phyloP scores from a whole-genome alignment of 2,113 vertebrate species.

The Eleginops maclovinus region DNA sequence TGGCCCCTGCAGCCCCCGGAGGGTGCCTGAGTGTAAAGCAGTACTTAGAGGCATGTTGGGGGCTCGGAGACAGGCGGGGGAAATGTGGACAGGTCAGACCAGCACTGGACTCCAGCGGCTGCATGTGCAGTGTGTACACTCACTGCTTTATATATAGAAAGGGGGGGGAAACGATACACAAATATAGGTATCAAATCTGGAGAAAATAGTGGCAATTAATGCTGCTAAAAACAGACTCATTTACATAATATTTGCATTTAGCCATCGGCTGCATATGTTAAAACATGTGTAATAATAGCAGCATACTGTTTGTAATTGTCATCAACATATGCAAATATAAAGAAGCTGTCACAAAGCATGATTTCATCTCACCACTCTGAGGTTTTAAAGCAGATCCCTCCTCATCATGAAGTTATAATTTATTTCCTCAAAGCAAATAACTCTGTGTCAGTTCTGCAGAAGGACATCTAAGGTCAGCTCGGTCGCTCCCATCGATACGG shows the following conservation, averaged over 20 bases:
- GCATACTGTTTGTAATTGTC: not conserved
- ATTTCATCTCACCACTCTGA: not conserved
- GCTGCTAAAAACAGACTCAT: not conserved
- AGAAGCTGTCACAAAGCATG: not conserved
- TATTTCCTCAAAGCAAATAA: conserved; percentile 13
- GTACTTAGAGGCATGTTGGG: conserved; percentile 74
- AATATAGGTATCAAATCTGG: conserved; percentile 3
- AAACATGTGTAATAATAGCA: not conserved
- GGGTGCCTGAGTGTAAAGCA: conserved; percentile 66
- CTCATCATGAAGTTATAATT: conserved; percentile 16
- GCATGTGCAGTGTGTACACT: conserved; percentile 48
- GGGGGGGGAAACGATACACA: not conserved
- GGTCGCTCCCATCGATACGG: conserved; percentile 7
- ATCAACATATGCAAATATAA: not conserved
- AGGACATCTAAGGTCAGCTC: conserved; percentile 44
- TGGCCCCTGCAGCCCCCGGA: conserved; percentile 49
- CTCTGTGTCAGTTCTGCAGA: conserved; percentile 13
- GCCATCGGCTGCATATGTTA: not conserved
- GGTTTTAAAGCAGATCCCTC: conserved; percentile 14
- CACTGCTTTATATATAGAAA: conserved; percentile 28
- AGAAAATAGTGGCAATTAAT: not conserved
- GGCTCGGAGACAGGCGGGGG: conserved; percentile 71
- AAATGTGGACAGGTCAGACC: conserved; percentile 74
- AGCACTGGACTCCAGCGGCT: conserved; percentile 68
- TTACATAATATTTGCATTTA: conserved; percentile 12